Conservation (phyloP, 2,797 vertebrate genomes). For the Gambelia wislizenii region DNA sequence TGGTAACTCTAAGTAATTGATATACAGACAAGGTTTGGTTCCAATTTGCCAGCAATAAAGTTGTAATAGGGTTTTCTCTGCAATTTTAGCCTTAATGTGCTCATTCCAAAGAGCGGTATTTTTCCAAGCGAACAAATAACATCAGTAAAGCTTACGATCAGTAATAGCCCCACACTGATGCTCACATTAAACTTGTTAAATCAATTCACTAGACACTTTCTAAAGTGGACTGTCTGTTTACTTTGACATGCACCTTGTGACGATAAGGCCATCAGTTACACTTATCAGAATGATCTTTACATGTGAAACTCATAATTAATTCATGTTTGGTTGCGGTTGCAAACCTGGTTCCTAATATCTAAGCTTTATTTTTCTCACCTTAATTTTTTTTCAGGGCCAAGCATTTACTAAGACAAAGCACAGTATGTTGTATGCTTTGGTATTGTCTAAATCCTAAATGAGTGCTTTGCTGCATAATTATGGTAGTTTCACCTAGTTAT, state of each 20-base stretch:
- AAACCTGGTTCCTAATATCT: slow-evolving; percentile 65
- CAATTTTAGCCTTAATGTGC: slow-evolving; percentile 96
- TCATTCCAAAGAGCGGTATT: slow-evolving; percentile 94
- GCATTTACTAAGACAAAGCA: slow-evolving; percentile 52
- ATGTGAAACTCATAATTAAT: slow-evolving; percentile 85
- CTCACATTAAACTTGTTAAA: slow-evolving; percentile 95
- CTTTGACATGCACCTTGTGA: slow-evolving; percentile 82
- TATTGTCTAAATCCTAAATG: slow-evolving; percentile 63
- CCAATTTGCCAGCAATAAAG: slow-evolving; percentile 97
- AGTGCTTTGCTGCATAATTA: slow-evolving; percentile 62
- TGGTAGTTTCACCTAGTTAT: slow-evolving; percentile 50
- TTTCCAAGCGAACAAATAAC: slow-evolving; percentile 95
- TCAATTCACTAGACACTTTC: slow-evolving; percentile 92
- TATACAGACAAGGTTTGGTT: slow-evolving; percentile 96
- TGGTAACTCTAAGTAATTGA: slow-evolving; percentile 96
- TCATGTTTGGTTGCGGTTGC: slow-evolving; percentile 75
- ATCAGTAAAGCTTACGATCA: slow-evolving; percentile 93
- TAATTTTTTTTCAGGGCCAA: slow-evolving; percentile 50
- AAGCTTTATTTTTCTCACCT: slow-evolving; percentile 59
- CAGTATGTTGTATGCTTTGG: slow-evolving; percentile 60
- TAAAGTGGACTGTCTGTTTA: slow-evolving; percentile 90
- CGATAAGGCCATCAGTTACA: slow-evolving; percentile 82
- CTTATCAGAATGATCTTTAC: slow-evolving; percentile 84
- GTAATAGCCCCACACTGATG: slow-evolving; percentile 94
- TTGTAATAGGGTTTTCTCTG: slow-evolving; percentile 97